A percentile compares a stretch with the other conserved stretches of the same genome.
Conservation (phyloP, 2,888 invertebrate species). For the Macrosoma leucophasiata region DNA sequence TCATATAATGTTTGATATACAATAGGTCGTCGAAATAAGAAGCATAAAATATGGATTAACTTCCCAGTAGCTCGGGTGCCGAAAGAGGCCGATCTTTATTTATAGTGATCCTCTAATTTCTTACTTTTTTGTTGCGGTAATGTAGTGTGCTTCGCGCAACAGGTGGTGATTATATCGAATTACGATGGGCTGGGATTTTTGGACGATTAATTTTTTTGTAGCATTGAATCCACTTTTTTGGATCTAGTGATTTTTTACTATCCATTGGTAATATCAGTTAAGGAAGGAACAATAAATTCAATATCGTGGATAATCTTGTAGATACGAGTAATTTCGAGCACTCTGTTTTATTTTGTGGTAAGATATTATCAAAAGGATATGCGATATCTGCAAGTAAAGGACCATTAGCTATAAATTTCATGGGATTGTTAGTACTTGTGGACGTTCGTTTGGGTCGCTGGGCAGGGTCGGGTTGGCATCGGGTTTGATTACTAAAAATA, state of each 20-base stretch:
- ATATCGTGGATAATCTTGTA: too few relatives aligned
- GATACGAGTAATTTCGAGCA: too few relatives aligned
- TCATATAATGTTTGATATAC: too few relatives aligned
- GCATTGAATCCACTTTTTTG: too few relatives aligned
- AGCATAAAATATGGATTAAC: constrained; percentile 32
- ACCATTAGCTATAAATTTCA: constrained; percentile 23
- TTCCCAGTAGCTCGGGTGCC: constrained; percentile 35
- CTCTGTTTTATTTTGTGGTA: too few relatives aligned
- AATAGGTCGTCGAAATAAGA: constrained; percentile 23
- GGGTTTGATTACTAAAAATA: constrained; percentile 69
- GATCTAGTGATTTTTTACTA: too few relatives aligned
- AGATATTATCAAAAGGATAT: constrained; percentile 11
- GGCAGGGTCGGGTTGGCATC: constrained; percentile 45
- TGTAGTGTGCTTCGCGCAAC: constrained; percentile 38
- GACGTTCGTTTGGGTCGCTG: constrained; percentile 44
- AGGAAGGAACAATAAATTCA: too few relatives aligned
- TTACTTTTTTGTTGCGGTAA: constrained; percentile 44
- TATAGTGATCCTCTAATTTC: constrained; percentile 39
- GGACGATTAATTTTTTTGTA: too few relatives aligned
- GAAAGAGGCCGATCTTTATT: constrained; percentile 44
- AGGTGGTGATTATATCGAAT: constrained; percentile 57
- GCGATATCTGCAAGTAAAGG: constrained; percentile 9
- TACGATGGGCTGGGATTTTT: constrained; percentile 39
- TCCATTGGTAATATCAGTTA: too few relatives aligned
- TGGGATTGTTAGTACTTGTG: constrained; percentile 39